These are phyloP conservation scores for Xestobium rufovillosum DNA, from an alignment of 2,888 invertebrate species.

Conservation along the genomic window DNA sequence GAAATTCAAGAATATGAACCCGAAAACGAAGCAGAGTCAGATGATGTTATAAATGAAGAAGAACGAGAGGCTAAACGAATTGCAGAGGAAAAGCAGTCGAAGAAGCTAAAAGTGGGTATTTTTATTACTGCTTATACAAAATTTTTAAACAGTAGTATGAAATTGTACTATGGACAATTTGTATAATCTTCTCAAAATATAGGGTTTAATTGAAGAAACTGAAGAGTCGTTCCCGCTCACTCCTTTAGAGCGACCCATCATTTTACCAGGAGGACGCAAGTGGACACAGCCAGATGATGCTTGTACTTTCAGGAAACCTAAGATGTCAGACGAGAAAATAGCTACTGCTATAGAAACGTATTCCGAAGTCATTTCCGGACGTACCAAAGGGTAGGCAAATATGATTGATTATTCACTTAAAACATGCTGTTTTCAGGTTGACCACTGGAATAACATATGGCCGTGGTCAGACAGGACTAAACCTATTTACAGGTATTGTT, in stretches of 20 bases:
- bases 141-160: no score
- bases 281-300: slow-evolving; percentile 81
- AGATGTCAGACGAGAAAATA: slow-evolving; percentile 81
- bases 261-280: slow-evolving; percentile 68
- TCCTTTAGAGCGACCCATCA: slow-evolving; percentile 63
- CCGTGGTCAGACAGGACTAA: slow-evolving; percentile 52
- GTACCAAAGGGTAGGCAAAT: slow-evolving; percentile 69
- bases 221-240: slow-evolving; percentile 49
- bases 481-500: slow-evolving; percentile 51
- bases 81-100: slow-evolving; percentile 30
- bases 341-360: slow-evolving; percentile 78
- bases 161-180: no score
- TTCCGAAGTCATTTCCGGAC: slow-evolving; percentile 77
- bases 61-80: slow-evolving; percentile 25
- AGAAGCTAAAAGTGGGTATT: slow-evolving; percentile 33
- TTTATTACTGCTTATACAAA: neutral
- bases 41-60: slow-evolving; percentile 32
- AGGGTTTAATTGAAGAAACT: no score
- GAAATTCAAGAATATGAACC: slow-evolving; percentile 35
- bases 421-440: slow-evolving; percentile 50
- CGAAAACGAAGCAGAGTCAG: slow-evolving; percentile 31
- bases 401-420: slow-evolving; percentile 9
- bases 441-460: slow-evolving; percentile 56
- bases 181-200: no score
- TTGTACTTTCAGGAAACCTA: slow-evolving; percentile 31